Conservation (phyloP, 2,888 invertebrate genomes). For the Andrena marginata region DNA sequence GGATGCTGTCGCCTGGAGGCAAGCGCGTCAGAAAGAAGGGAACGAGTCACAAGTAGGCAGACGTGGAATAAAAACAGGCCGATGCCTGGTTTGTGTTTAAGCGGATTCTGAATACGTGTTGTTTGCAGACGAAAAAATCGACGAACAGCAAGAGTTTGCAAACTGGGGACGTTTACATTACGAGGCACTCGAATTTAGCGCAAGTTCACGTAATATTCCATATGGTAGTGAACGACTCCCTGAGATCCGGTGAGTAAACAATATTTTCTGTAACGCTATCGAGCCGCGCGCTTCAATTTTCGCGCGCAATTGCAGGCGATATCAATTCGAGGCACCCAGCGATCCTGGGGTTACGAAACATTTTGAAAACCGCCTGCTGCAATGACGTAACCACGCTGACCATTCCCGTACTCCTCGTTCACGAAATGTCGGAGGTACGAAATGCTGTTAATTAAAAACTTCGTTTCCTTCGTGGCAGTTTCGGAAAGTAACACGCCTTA, state of each 20-base stretch:
- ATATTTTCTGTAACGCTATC: not conserved
- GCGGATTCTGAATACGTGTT: not conserved
- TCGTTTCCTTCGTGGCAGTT: too few relatives aligned
- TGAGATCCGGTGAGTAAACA: constrained; percentile 85
- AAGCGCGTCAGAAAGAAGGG: constrained; percentile 81
- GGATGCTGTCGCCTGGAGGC: constrained; percentile 86
- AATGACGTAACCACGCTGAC: constrained; percentile 97
- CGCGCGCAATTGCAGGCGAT: constrained; percentile 88
- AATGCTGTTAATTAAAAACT: constrained; percentile 26
- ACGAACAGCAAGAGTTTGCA: constrained; percentile 88
- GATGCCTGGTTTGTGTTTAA: not conserved
- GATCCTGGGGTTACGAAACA: constrained; percentile 96
- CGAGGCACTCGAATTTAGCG: constrained; percentile 96
- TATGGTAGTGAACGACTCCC: constrained; percentile 94
- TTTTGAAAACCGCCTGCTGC: constrained; percentile 97
- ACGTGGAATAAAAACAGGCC: not conserved
- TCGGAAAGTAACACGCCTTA: not conserved
- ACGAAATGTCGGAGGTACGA: constrained; percentile 96
- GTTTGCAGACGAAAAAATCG: constrained; percentile 81
- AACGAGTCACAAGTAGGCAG: constrained; percentile 78
- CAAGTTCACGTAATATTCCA: constrained; percentile 98
- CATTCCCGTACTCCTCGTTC: constrained; percentile 95
- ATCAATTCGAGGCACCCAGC: constrained; percentile 98
- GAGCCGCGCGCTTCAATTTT: not conserved
- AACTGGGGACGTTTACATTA: constrained; percentile 94